Conservation (phyloP, 2,888 invertebrate species). For the Coelopa pilipes region DNA sequence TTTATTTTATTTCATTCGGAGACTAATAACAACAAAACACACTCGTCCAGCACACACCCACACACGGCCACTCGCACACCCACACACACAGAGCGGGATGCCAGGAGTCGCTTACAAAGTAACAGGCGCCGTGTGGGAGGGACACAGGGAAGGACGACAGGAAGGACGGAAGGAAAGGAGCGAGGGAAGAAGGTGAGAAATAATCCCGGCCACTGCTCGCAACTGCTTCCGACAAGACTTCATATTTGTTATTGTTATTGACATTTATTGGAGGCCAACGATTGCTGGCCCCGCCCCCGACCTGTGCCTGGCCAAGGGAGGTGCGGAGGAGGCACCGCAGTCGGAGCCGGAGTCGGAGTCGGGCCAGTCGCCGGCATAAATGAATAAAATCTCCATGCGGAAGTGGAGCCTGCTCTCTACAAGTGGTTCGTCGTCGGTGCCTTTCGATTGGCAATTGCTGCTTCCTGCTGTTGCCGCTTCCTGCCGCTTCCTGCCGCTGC, state of each 20-base stretch:
- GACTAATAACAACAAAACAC: conserved; percentile 16
- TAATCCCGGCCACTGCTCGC: neutral
- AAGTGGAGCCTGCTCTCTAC: conserved; percentile 26
- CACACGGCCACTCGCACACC: neutral
- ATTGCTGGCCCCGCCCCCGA: neutral
- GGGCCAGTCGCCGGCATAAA: conserved; percentile 42
- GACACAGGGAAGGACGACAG: too few species aligned
- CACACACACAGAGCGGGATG: too few species aligned
- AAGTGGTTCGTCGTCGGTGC: conserved; percentile 19
- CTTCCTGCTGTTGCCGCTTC: conserved; percentile 7
- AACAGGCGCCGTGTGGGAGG: too few species aligned
- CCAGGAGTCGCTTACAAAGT: too few species aligned
- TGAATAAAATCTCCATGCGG: conserved; percentile 48
- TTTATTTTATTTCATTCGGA: neutral
- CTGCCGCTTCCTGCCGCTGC: neutral
- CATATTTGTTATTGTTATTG: conserved; percentile 27
- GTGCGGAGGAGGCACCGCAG: too few species aligned
- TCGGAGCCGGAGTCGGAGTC: too few species aligned
- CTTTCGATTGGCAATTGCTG: conserved; percentile 22
- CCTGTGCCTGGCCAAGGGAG: too few species aligned
- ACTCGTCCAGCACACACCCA: neutral
- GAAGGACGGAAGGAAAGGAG: neutral
- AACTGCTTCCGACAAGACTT: conserved; percentile 17
- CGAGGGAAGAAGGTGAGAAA: conserved; percentile 3
- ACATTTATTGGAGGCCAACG: conserved; percentile 5